Base-by-base conservation (phyloP, 1,140 invertebrate species). In the Psilanteris sp. region DNA sequence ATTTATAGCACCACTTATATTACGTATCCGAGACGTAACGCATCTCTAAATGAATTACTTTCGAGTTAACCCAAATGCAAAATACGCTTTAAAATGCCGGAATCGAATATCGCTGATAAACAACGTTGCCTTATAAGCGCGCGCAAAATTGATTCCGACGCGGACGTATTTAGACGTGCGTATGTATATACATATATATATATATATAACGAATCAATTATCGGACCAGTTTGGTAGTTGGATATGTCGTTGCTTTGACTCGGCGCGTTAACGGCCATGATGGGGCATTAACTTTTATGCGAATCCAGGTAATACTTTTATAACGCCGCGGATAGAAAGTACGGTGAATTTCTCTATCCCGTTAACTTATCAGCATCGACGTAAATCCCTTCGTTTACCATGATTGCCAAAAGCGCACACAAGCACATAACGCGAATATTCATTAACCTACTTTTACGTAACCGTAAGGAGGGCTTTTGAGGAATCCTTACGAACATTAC, bases 381-480 rank as follows among this genome's bases (percentile, higher is more conserved):
- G 39, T 41, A 27, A 70, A 70, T 59, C 13, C 14, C n/a, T 10
- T 34, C 13, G 27, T 1, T 18, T 36, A 16, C 10, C 20, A 26
- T 27, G 15, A 41, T 34, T 22, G 10, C 36, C 27, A 4, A 61
- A 44, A 52, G 16, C 22, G 24, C 3, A 5, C n/a, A 15, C 44
- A 64, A 5, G 16, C 10, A 8, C 10, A 24, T 46, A 64, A n/a
- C 34, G 9, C 13, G 26, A 43, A 48, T 59, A 46, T 62, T 62
- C 67, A 64, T 72, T 64, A 72, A 24, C 34, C 32, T 41, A 62
- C 26, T 55, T 72, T 62, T 37, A 48, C 41, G 36, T 55, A 54
- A 55, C 46, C n/a, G 9, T 20, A 57, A 16, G n/a, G 22, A 11
- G 34, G 11, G 32, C 31, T 55, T 72, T 61, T 52, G 54, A 72